Conservation (phyloP, 2,113 vertebrate species). For the Vidua chalybeata region DNA sequence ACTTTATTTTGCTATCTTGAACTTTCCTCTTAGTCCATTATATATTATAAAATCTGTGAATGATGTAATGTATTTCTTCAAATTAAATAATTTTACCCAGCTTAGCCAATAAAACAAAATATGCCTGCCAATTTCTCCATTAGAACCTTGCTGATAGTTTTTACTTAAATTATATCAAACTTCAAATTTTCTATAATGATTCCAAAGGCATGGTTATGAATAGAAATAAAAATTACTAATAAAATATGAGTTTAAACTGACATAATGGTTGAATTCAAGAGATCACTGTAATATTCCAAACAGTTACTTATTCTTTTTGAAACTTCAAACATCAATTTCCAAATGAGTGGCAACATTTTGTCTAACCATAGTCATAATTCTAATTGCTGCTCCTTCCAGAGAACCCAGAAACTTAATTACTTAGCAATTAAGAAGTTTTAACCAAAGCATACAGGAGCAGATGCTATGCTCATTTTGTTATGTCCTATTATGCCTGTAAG, state of each 20-base stretch:
- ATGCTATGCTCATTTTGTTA: conserved; percentile 26
- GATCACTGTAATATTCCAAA: neutral
- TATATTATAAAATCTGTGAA: neutral
- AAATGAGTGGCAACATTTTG: neutral
- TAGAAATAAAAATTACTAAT: neutral
- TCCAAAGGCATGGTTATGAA: neutral
- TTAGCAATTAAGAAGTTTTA: neutral
- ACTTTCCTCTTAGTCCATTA: neutral
- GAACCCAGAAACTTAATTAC: neutral
- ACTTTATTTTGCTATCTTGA: neutral
- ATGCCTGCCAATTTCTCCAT: neutral
- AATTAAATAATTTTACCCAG: neutral
- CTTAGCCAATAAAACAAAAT: neutral
- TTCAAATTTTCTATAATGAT: neutral
- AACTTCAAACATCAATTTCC: neutral
- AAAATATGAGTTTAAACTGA: neutral
- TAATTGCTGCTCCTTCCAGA: neutral
- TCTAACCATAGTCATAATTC: neutral
- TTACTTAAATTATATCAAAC: neutral
- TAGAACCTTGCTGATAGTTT: neutral
- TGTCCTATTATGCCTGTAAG: neutral
- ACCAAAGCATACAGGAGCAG: neutral
- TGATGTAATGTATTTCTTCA: neutral
- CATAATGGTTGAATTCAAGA: neutral
- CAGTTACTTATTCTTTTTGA: neutral